phyloP scores from a whole-genome alignment of 2,113 vertebrate species.

The Neodon shergylaensis region DNA sequence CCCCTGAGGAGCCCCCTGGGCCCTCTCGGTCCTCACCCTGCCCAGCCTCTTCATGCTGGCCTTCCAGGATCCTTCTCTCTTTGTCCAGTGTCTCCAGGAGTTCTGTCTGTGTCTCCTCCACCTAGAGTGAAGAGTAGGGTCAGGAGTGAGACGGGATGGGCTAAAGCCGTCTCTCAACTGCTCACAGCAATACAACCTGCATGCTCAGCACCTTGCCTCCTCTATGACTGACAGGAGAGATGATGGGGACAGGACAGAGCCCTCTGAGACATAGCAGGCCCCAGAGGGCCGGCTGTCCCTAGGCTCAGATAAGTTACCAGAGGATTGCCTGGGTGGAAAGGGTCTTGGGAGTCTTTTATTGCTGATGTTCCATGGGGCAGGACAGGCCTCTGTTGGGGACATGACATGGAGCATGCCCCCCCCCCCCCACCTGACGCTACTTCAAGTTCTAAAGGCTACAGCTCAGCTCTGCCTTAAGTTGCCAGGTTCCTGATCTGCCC shows the following conservation, averaged over 20 bases:
- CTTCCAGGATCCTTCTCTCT: conserved; percentile 78
- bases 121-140: conserved; percentile 75
- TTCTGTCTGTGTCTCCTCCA: conserved; percentile 84
- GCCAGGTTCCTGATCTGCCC: neutral
- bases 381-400: neutral
- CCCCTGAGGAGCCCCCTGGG: neutral
- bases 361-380: neutral
- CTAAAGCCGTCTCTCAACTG: neutral
- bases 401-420: neutral
- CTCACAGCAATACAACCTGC: too few relatives aligned
- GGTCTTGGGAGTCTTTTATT: neutral
- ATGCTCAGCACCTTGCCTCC: neutral
- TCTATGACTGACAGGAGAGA: neutral
- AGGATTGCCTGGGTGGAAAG: neutral
- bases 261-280: neutral
- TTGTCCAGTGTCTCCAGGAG: conserved; percentile 85
- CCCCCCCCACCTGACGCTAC: rapidly evolving
- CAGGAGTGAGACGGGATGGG: neutral
- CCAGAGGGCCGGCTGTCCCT: neutral
- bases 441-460: neutral
- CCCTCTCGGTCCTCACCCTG: conserved; percentile 83
- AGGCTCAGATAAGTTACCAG: neutral
- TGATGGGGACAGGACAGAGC: neutral
- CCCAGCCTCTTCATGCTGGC: conserved; percentile 80
- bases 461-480: neutral